A percentile compares a stretch with the other conserved stretches of the same genome.
These are phyloP conservation scores for Lasius platythorax DNA, from an alignment of 2,888 invertebrate species.

Conservation along the genomic window DNA sequence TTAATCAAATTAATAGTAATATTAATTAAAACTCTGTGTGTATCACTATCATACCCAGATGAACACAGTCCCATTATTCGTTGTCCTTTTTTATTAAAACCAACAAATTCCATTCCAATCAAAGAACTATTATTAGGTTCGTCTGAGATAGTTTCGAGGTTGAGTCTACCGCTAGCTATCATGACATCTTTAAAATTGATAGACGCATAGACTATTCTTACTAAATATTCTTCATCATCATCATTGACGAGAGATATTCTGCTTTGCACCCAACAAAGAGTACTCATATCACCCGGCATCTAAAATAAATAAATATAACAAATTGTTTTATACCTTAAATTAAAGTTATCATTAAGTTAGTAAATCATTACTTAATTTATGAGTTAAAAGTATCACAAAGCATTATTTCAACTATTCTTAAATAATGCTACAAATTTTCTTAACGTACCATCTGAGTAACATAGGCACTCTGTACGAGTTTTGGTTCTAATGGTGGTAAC, in stretches of 20 bases:
- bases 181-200: constrained; percentile 9
- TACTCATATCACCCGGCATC: not conserved
- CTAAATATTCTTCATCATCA: not conserved
- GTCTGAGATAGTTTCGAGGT: too few relatives aligned
- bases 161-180: not conserved
- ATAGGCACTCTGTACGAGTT: too few relatives aligned
- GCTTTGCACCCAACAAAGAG: not conserved
- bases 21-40: constrained; percentile 73
- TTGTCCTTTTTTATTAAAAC: not conserved
- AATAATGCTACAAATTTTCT: not conserved
- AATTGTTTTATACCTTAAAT: not conserved
- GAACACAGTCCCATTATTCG: not conserved
- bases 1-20: too few relatives aligned
- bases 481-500: too few relatives aligned
- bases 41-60: not conserved
- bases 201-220: not conserved
- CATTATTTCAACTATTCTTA: too few relatives aligned
- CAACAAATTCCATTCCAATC: constrained; percentile 2
- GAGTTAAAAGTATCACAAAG: not conserved
- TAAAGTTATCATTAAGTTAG: not conserved
- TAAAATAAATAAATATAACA: not conserved
- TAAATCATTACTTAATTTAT: not conserved
- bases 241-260: not conserved
- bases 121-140: not conserved
- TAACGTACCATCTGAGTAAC: constrained; percentile 88